These are phyloP conservation scores for Centropus bengalensis DNA, from an alignment of 2,113 vertebrate species.

Conservation along the genomic window DNA sequence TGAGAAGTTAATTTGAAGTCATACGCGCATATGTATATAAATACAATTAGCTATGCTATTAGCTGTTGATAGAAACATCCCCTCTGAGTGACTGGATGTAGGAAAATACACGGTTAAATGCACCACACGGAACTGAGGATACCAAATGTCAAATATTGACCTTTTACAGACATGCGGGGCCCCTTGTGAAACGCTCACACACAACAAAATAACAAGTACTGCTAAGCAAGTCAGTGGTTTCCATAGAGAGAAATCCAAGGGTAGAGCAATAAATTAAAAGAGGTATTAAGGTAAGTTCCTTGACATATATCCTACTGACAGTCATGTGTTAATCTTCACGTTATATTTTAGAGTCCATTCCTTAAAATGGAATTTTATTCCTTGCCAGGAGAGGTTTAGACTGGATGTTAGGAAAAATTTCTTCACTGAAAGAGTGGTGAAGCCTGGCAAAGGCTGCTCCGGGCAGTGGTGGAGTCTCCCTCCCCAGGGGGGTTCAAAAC, in stretches of 20 bases:
- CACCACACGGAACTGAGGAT: neutral
- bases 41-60: neutral
- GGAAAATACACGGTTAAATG: neutral
- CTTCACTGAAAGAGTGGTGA: too few relatives aligned
- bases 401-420: too few relatives aligned
- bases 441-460: too few relatives aligned
- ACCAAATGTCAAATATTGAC: neutral
- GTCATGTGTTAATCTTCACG: neutral
- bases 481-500: too few relatives aligned
- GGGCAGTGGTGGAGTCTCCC: too few relatives aligned
- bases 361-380: neutral
- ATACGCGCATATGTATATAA: neutral
- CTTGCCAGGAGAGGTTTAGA: too few relatives aligned
- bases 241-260: neutral
- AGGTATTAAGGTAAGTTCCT: neutral
- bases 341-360: neutral
- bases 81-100: neutral
- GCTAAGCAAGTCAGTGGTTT: neutral
- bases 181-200: neutral
- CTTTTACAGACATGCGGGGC: neutral
- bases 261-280: neutral
- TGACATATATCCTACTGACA: neutral
- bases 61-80: neutral
- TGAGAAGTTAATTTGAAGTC: conserved; percentile 35
- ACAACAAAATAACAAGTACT: neutral